These are phyloP conservation scores for Neoitamus cyanurus DNA, from an alignment of 2,888 invertebrate species.

Conservation along the genomic window DNA sequence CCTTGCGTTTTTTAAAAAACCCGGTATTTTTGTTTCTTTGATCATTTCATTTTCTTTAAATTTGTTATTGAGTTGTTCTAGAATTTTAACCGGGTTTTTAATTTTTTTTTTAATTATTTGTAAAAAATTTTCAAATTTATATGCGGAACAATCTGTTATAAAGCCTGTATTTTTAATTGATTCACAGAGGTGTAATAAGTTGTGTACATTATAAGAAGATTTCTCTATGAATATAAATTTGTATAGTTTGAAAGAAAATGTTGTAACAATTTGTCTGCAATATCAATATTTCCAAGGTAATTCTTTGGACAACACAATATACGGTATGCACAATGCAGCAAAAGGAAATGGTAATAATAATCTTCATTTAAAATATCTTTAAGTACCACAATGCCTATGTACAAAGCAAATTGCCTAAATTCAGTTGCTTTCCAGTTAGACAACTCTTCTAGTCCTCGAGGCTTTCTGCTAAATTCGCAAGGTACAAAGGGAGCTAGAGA, in stretches of 20 bases:
- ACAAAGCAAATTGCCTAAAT: conserved; percentile 39
- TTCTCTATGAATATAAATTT: conserved; percentile 10
- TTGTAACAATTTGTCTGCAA: conserved; percentile 15
- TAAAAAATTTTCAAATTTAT: conserved; percentile 46
- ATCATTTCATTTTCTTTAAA: background rate
- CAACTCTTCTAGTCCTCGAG: conserved; percentile 3
- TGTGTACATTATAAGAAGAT: conserved; percentile 38
- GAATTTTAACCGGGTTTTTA: conserved; percentile 38
- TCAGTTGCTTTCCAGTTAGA: conserved; percentile 38
- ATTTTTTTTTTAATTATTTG: conserved; percentile 32
- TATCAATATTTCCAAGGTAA: conserved; percentile 3
- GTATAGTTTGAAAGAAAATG: conserved; percentile 38
- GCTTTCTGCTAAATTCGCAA: conserved; percentile 19
- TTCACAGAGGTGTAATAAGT: conserved; percentile 31
- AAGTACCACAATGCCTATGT: conserved; percentile 27
- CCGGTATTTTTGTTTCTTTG: background rate
- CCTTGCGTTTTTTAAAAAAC: background rate
- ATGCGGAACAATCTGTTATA: conserved; percentile 28
- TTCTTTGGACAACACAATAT: background rate
- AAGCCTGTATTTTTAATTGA: conserved; percentile 30
- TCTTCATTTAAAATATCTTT: conserved; percentile 26
- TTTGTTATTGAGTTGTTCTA: conserved; percentile 38
- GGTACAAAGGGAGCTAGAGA: background rate
- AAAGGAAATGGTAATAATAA: conserved; percentile 34
- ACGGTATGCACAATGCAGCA: conserved; percentile 31